Conservation (phyloP, 2,797 vertebrate genomes). For the Sebastes kiyomatsui region DNA sequence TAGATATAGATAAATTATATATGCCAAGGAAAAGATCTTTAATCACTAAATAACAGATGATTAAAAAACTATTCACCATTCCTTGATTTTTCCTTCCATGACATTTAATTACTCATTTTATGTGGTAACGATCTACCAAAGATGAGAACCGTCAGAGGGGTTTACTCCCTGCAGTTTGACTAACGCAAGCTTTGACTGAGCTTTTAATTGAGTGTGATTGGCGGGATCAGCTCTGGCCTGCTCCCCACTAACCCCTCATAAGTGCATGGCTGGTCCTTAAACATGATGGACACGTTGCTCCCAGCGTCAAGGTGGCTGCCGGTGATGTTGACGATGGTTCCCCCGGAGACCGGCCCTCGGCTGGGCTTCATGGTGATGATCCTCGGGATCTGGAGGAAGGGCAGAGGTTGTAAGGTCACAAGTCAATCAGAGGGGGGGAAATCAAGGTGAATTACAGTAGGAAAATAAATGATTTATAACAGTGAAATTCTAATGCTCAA, state of each 20-base stretch:
- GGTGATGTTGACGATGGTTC: constrained; percentile 95
- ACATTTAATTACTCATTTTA: not conserved
- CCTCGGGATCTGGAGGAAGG: constrained; percentile 84
- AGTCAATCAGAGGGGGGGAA: not conserved
- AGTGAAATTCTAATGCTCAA: not conserved
- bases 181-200: constrained; percentile 26
- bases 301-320: constrained; percentile 96
- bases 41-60: not conserved
- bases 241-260: constrained; percentile 88
- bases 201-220: constrained; percentile 51
- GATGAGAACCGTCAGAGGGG: constrained; percentile 8
- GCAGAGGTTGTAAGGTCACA: not conserved
- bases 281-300: constrained; percentile 94
- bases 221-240: constrained; percentile 18
- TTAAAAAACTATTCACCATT: not conserved
- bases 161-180: constrained; percentile 4
- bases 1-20: not conserved
- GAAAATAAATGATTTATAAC: not conserved
- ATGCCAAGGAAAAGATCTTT: not conserved
- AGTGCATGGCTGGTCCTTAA: constrained; percentile 93
- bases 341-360: constrained; percentile 93
- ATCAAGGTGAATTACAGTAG: not conserved
- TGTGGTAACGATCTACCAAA: not conserved
- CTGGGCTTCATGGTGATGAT: constrained; percentile 89
- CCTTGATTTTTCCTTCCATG: not conserved